These are phyloP conservation scores for Thripadectes ignobilis DNA, from an alignment of 2,797 vertebrate genomes.

Conservation along the genomic window DNA sequence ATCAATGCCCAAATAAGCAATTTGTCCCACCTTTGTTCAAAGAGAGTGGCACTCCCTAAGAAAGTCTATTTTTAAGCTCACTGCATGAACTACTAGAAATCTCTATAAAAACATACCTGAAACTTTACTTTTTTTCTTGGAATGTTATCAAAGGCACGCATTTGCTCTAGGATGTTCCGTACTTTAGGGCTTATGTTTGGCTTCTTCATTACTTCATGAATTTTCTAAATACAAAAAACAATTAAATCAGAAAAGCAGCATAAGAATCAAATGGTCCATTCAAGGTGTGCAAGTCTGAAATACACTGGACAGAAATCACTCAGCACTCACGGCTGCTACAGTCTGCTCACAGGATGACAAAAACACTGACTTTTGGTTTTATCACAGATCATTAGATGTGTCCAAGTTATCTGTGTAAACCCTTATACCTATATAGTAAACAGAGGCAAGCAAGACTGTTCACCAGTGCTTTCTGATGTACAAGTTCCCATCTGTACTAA, in stretches of 20 bases:
- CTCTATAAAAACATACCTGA: constrained; percentile 80
- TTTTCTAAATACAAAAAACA: constrained; percentile 77
- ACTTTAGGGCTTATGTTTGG: constrained; percentile 84
- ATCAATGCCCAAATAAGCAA: not conserved
- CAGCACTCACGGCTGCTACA: not conserved
- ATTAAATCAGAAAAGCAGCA: not conserved
- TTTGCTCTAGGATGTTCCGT: constrained; percentile 85
- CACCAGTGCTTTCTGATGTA: not conserved
- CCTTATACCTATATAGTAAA: not conserved
- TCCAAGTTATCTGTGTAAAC: not conserved
- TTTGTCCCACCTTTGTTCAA: not conserved
- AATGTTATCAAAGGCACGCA: constrained; percentile 88
- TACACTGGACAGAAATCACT: not conserved
- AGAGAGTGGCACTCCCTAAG: not conserved
- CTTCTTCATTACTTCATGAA: constrained; percentile 86
- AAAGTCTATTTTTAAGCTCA: not conserved
- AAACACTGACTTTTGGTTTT: not conserved
- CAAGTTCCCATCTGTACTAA: not conserved
- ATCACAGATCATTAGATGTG: rapidly evolving
- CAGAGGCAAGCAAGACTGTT: not conserved
- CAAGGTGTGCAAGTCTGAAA: not conserved
- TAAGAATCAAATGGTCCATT: not conserved
- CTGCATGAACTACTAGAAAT: not conserved
- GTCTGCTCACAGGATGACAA: not conserved
- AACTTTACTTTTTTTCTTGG: constrained; percentile 95